Percentiles rank a stretch among this genome's conserved stretches.
phyloP scores from a whole-genome alignment of 1,140 invertebrate genomes.

The Heliconius hewitsoni region DNA sequence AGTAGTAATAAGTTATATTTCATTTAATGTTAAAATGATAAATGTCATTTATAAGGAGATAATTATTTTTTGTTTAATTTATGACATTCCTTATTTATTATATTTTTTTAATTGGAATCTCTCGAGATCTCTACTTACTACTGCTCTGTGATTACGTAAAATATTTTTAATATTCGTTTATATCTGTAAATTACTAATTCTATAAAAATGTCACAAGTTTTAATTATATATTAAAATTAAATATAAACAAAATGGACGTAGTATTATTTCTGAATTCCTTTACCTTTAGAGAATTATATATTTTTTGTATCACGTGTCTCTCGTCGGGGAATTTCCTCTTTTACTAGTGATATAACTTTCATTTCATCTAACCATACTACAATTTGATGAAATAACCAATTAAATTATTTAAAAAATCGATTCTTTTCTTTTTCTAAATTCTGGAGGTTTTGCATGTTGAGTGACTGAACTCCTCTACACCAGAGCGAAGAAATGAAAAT shows the following conservation, averaged over 20 bases:
- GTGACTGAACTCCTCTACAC: too few species aligned
- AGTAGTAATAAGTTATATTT: not conserved
- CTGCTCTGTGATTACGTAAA: conserved; percentile 36
- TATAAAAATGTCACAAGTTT: conserved; percentile 22
- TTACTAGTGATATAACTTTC: too few species aligned
- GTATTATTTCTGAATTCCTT: not conserved
- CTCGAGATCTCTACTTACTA: conserved; percentile 25
- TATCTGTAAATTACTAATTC: conserved; percentile 17
- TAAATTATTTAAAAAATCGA: too few species aligned
- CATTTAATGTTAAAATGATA: conserved; percentile 8
- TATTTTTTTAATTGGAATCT: conserved; percentile 17
- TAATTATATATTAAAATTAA: conserved; percentile 18
- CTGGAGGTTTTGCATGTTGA: too few species aligned
- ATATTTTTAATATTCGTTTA: conserved; percentile 23
- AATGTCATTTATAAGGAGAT: conserved; percentile 6
- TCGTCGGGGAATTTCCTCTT: too few species aligned
- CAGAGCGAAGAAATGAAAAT: too few species aligned
- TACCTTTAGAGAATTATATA: not conserved
- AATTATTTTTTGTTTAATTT: not conserved
- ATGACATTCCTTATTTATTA: not conserved
- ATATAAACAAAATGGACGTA: not conserved
- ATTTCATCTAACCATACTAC: too few species aligned
- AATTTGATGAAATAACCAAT: too few species aligned
- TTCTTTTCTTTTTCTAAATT: too few species aligned
- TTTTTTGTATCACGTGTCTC: too few species aligned